Conservation (phyloP, 2,797 vertebrate genomes). For the Neosilurus hyrtlii region DNA sequence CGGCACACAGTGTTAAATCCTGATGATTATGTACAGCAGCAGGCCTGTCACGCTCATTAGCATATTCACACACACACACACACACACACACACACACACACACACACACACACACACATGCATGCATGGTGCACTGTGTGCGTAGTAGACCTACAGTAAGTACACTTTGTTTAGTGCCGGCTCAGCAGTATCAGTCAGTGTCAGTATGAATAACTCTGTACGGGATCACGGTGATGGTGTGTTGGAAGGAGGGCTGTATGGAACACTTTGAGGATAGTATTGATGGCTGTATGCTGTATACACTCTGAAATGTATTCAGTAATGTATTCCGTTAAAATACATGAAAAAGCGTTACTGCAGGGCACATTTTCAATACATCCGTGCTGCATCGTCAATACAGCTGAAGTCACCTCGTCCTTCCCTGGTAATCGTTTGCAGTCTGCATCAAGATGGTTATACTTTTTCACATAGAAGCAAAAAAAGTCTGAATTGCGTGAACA, state of each 20-base stretch:
- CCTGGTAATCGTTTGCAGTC: background rate
- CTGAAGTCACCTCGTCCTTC: conserved; percentile 17
- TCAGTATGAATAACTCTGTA: conserved; percentile 24
- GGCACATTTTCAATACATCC: conserved; percentile 11
- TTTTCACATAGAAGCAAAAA: background rate
- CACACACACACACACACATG: background rate
- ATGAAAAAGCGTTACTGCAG: conserved; percentile 15
- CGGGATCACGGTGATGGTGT: conserved; percentile 22
- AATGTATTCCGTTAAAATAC: conserved; percentile 35
- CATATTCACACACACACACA: conserved; percentile 4
- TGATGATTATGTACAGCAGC: conserved; percentile 5
- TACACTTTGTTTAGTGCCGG: conserved; percentile 22
- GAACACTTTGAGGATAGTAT: conserved; percentile 23
- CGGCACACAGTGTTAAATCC: background rate
- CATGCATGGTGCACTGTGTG: background rate
- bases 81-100: background rate
- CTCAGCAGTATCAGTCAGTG: conserved; percentile 35
- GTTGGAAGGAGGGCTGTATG: conserved; percentile 18
- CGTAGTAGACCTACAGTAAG: conserved; percentile 8
- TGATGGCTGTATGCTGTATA: conserved; percentile 11
- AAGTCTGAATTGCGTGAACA: background rate
- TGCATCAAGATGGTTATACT: background rate
- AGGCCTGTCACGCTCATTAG: conserved; percentile 13
- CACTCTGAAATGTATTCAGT: conserved; percentile 22
- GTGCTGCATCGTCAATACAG: conserved; percentile 19